These are phyloP conservation scores for Tinea pellionella DNA, from an alignment of 2,888 invertebrate genomes.

Conservation along the genomic window DNA sequence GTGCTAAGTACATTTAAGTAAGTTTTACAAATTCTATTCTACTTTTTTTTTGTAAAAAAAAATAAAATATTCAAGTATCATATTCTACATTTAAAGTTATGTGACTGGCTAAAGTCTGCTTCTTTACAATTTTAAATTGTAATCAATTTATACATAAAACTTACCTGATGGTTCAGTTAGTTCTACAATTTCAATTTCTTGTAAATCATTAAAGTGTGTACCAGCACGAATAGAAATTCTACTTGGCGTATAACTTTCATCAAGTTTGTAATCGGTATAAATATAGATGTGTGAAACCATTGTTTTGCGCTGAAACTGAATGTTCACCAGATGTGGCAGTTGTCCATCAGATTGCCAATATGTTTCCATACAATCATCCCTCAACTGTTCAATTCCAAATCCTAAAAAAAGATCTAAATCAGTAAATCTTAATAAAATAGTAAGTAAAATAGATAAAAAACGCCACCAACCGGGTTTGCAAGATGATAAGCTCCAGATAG, in stretches of 20 bases:
- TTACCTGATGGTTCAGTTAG: conserved; percentile 88
- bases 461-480: conserved; percentile 88
- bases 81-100: too few species aligned
- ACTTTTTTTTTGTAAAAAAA: too few species aligned
- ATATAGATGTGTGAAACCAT: conserved; percentile 95
- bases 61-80: too few species aligned
- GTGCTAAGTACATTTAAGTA: too few species aligned
- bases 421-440: not conserved
- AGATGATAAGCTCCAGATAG: conserved; percentile 98
- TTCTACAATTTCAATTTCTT: conserved; percentile 95
- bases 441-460: not conserved
- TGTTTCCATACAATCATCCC: conserved; percentile 95
- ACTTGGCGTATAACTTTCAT: conserved; percentile 99
- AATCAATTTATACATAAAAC: too few species aligned
- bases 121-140: too few species aligned
- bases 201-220: conserved; percentile 95
- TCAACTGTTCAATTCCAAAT: conserved; percentile 96
- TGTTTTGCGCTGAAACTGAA: conserved; percentile 95
- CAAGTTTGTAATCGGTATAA: conserved; percentile 97
- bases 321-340: conserved; percentile 96
- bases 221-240: conserved; percentile 93
- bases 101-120: too few species aligned
- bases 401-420: too few species aligned
- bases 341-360: conserved; percentile 99
- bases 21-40: too few species aligned